Conservation (phyloP, 1,140 invertebrate genomes). For the Drosophila biarmipes region DNA sequence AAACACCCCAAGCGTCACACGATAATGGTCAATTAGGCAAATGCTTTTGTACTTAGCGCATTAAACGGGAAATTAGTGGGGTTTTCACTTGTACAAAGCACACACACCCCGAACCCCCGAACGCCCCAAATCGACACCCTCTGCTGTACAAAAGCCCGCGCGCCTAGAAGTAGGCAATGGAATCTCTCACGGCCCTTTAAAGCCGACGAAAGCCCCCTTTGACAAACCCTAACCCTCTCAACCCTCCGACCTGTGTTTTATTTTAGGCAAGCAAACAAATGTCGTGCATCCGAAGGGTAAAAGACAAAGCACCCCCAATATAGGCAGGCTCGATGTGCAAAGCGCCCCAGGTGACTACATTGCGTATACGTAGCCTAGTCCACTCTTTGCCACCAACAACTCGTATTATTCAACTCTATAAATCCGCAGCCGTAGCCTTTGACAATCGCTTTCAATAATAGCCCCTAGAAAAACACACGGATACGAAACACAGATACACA, state of each 20-base stretch:
- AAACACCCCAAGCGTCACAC: constrained; percentile 29
- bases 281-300: constrained; percentile 84
- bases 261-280: constrained; percentile 84
- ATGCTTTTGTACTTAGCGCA: constrained; percentile 77
- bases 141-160: constrained; percentile 34
- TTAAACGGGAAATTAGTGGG: constrained; percentile 66
- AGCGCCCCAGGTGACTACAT: constrained; percentile 83
- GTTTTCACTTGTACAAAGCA: constrained; percentile 71
- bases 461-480: constrained; percentile 8
- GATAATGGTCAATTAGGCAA: constrained; percentile 61
- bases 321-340: constrained; percentile 82
- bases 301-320: constrained; percentile 81
- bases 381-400: constrained; percentile 12
- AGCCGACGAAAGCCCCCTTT: constrained; percentile 21
- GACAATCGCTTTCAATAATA: constrained; percentile 37
- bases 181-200: constrained; percentile 17
- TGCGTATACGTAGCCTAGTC: constrained; percentile 64
- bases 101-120: constrained; percentile 9
- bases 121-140: constrained; percentile 7
- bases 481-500: constrained; percentile 34
- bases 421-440: constrained; percentile 33
- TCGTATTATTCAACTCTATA: constrained; percentile 17
- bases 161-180: constrained; percentile 53
- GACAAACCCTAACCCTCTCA: constrained; percentile 35
- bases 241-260: constrained; percentile 51